Base-by-base conservation (phyloP, 2,113 vertebrate genomes). In the Microcebus griseorufus region DNA sequence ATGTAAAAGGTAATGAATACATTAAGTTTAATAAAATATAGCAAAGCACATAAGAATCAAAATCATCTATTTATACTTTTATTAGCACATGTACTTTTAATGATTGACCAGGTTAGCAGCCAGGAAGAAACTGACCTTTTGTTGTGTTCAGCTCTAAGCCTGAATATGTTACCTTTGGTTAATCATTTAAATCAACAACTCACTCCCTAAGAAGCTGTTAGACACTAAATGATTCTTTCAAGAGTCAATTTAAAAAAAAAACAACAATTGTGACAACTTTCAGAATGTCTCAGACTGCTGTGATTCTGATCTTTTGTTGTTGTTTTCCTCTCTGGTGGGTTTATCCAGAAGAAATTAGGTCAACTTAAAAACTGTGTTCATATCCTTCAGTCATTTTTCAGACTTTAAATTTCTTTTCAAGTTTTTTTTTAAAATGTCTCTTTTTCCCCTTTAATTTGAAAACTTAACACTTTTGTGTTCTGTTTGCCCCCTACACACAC, bases 171-270 rank as follows among this genome's bases (percentile, higher is more conserved):
- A 84, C 86, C 70, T 94, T 96, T 93, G 70, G 88, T 90, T 97
- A 94, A 96, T 96, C 75, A 93, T 95, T 95, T 97, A 90, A 94
- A 93, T 94, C 89, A 96, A 85, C 45, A 96, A 11, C 80, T 65
- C 17, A 34, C 62, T 92, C 89, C 64, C 69, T 75, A 75, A 96
- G 86, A 76, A 72, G 14, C 86, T 96, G 93, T 85, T 65, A 85
- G 90, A 88, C 23, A 67, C 69, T 51, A 80, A 81, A 91, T 89
- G 62, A 75, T 93, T 85, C 64, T 96, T 93, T 65, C 55, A 90
- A 81, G 76, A 95, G n/a, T 65, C 82, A n/a, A 5, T 93, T 72
- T n/a, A 48, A 39, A 45, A 62, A 45, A 62, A 80, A 93, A 51
- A 93, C 62, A 93, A 65, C 75, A 75, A 94, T 70, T 75, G 29